A percentile compares a stretch with the other conserved stretches of the same genome.
Evolutionary conservation across 2,797 vertebrate genomes (phyloP).

Genomic region (Thamnophis elegans): DNA sequence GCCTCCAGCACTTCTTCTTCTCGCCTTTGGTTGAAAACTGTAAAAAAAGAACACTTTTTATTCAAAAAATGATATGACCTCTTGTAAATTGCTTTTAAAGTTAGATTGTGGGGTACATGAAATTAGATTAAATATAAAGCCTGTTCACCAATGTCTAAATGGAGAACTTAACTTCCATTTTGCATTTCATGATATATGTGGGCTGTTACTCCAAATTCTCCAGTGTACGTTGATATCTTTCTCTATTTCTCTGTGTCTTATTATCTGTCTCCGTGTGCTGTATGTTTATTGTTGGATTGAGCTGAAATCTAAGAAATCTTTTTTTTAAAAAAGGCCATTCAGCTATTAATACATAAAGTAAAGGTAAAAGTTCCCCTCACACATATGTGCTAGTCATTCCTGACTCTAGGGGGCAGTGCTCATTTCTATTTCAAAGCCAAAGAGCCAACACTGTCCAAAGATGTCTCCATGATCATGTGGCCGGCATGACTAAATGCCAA

Average conservation of each 20-base stretch:
- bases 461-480: too few relatives aligned
- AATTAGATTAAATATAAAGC: not conserved
- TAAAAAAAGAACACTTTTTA: not conserved
- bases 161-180: not conserved
- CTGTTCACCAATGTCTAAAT: not conserved
- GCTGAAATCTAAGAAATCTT: not conserved
- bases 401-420: too few relatives aligned
- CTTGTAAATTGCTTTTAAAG: not conserved
- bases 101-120: not conserved
- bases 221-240: not conserved
- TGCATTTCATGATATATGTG: not conserved
- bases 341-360: conserved; percentile 1
- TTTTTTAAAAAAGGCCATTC: not conserved
- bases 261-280: not conserved
- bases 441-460: too few relatives aligned
- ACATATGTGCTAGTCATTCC: too few relatives aligned
- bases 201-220: not conserved
- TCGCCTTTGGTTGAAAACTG: not conserved
- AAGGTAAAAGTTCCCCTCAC: too few relatives aligned
- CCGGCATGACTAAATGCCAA: too few relatives aligned
- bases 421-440: too few relatives aligned
- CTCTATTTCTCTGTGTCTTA: not conserved
- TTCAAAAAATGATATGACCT: not conserved
- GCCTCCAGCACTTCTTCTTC: not conserved
- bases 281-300: not conserved